These are phyloP conservation scores for Nyctibius bracteatus DNA, from an alignment of 2,113 vertebrate genomes.

Conservation along the genomic window DNA sequence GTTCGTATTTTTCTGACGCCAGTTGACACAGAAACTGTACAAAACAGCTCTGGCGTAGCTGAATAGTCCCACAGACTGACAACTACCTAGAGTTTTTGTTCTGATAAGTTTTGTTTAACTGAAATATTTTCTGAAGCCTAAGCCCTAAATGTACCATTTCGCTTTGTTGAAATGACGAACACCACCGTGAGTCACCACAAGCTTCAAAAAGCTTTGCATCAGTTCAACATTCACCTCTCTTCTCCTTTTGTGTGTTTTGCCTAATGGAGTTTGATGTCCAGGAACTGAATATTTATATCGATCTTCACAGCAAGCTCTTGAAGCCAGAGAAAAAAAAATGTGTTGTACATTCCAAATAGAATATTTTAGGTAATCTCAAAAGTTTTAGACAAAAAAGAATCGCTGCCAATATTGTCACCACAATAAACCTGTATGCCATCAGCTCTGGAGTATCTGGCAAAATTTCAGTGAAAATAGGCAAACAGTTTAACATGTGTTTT, in stretches of 20 bases:
- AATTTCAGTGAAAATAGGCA: neutral
- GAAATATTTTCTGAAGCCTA: neutral
- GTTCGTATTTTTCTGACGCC: neutral
- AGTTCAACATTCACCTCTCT: neutral
- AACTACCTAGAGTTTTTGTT: neutral
- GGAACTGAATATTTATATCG: neutral
- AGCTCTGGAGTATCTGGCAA: neutral
- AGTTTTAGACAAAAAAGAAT: neutral
- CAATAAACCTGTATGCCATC: neutral
- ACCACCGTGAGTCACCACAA: neutral
- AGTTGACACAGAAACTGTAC: neutral
- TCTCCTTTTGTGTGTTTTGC: neutral
- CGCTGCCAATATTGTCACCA: neutral
- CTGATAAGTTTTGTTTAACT: neutral
- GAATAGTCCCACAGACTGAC: neutral
- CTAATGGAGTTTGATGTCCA: neutral
- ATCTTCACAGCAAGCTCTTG: rapidly evolving
- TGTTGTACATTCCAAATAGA: neutral
- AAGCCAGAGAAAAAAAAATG: neutral
- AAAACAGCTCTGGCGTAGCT: neutral
- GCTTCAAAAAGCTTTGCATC: neutral
- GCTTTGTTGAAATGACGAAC: neutral
- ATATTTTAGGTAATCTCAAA: neutral
- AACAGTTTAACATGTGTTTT: neutral
- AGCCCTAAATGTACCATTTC: neutral